These are phyloP conservation scores for Elephas maximus DNA, from an alignment of 2,113 vertebrate genomes.

Conservation along the genomic window DNA sequence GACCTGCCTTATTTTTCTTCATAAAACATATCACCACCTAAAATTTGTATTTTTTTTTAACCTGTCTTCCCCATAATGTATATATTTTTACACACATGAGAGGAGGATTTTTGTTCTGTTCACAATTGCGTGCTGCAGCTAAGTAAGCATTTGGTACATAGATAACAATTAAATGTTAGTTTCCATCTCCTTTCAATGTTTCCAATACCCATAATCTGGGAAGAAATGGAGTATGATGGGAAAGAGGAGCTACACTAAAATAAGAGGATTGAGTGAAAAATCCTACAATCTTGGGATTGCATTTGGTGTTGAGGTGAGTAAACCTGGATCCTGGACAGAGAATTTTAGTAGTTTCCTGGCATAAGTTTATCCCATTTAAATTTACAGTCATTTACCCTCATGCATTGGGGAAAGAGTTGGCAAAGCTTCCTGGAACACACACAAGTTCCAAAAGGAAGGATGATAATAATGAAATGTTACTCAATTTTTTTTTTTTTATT, in stretches of 20 bases:
- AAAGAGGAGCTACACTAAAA: background rate
- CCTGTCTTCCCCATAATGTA: background rate
- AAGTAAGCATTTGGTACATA: background rate
- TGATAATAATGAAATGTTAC: background rate
- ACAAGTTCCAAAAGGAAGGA: background rate
- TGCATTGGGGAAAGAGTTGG: background rate
- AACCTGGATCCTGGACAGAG: background rate
- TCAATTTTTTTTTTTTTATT: background rate
- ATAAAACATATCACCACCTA: no score
- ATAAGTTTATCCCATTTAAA: background rate
- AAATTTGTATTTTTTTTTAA: background rate
- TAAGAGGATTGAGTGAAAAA: background rate
- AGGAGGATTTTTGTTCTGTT: background rate
- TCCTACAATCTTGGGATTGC: background rate
- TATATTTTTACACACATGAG: background rate
- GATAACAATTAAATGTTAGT: background rate
- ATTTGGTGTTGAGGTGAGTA: background rate
- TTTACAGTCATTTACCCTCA: background rate
- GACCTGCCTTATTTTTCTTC: no score
- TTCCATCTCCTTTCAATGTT: background rate
- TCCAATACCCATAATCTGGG: background rate
- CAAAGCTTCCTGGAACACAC: background rate
- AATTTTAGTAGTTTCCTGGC: background rate
- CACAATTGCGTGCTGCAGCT: background rate
- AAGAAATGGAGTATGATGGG: background rate